Conservation (phyloP, 2,797 vertebrate genomes). For the Silurus aristotelis region DNA sequence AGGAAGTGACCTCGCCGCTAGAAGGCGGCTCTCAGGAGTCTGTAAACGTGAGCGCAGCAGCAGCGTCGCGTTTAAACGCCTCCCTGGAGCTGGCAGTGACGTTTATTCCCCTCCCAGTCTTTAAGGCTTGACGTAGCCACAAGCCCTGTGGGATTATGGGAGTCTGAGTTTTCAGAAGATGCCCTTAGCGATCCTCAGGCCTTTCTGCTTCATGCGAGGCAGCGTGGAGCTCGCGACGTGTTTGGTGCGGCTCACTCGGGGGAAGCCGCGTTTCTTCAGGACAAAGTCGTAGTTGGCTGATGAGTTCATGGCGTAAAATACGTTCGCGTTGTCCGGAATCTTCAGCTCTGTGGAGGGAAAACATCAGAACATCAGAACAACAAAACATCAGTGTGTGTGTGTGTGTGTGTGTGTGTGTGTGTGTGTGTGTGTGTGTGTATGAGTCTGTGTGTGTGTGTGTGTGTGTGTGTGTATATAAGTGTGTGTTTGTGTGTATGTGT, state of each 20-base stretch:
- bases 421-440: background rate
- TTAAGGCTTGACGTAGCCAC: conserved; percentile 1
- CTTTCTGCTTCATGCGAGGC: conserved; percentile 87
- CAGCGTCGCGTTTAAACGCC: background rate
- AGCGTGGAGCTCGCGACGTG: conserved; percentile 85
- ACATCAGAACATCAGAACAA: background rate
- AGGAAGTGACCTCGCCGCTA: conserved; percentile 17
- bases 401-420: background rate
- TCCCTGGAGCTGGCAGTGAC: conserved; percentile 35
- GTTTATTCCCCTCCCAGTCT: background rate
- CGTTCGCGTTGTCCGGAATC: conserved; percentile 86
- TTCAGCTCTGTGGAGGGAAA: conserved; percentile 74
- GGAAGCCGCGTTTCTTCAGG: conserved; percentile 81
- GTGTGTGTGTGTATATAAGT: background rate
- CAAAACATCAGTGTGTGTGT: background rate
- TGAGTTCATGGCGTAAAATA: conserved; percentile 90
- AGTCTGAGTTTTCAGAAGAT: conserved; percentile 76
- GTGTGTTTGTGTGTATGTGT: too few species aligned
- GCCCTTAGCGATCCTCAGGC: conserved; percentile 85
- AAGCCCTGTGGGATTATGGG: background rate
- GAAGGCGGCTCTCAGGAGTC: conserved; percentile 2
- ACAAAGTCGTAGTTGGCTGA: conserved; percentile 86
- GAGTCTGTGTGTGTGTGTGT: conserved; percentile 4
- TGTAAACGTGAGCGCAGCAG: conserved; percentile 45
- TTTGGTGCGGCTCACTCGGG: conserved; percentile 77